phyloP scores from a whole-genome alignment of 2,888 invertebrate species.

The Sinopyrophorus schimmeli region DNA sequence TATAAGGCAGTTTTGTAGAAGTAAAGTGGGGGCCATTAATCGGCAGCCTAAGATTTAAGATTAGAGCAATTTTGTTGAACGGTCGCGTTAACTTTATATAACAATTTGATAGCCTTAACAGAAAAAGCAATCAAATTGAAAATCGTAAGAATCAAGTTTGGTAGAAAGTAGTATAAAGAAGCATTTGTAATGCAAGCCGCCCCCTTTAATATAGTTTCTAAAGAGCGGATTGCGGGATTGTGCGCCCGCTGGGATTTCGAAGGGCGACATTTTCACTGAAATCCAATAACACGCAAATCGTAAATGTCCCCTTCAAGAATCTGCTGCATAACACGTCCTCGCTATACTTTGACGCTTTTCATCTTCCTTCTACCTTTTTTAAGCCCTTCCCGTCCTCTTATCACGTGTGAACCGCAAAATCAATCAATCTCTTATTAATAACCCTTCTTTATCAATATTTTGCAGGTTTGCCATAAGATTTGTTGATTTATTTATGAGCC shows the following conservation, averaged over 20 bases:
- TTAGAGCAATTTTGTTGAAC: too few species aligned
- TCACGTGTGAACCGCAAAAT: slow-evolving; percentile 15
- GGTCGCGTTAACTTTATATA: too few species aligned
- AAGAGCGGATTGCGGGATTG: slow-evolving; percentile 36
- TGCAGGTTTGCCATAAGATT: slow-evolving; percentile 1
- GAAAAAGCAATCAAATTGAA: slow-evolving; percentile 22
- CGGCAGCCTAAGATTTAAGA: too few species aligned
- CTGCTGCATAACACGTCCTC: slow-evolving; percentile 38
- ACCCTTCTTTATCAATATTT: neutral
- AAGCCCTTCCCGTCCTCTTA: slow-evolving; percentile 17
- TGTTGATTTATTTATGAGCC: neutral
- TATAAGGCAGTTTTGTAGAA: too few species aligned
- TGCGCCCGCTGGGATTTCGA: slow-evolving; percentile 32
- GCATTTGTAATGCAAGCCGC: slow-evolving; percentile 32
- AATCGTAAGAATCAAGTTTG: slow-evolving; percentile 26
- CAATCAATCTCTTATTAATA: slow-evolving; percentile 1
- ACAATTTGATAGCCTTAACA: slow-evolving; percentile 8
- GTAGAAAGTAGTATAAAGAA: slow-evolving; percentile 23
- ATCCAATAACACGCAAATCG: slow-evolving; percentile 42
- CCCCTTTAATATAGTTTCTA: slow-evolving; percentile 38
- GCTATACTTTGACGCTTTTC: slow-evolving; percentile 28
- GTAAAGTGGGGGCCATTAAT: too few species aligned
- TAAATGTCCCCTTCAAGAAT: slow-evolving; percentile 38
- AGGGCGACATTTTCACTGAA: slow-evolving; percentile 39
- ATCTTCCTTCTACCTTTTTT: slow-evolving; percentile 33